Evolutionary conservation across 1,140 invertebrate genomes (phyloP), one percentile per base, ranked within the genome.

Genomic region (Drosophila micromelanica): DNA sequence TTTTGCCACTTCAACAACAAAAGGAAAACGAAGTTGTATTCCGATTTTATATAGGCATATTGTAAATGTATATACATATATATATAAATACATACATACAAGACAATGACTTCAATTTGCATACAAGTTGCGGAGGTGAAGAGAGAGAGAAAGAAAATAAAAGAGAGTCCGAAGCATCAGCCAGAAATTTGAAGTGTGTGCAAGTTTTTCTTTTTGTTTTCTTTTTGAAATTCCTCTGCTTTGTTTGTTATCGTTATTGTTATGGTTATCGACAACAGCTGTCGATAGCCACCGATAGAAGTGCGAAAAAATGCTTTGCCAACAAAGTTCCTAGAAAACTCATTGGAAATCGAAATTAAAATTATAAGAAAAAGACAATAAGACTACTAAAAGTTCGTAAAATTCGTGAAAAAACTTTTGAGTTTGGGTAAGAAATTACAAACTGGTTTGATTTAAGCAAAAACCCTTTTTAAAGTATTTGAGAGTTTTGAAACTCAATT

Each of bases 1-100:
- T 71, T 74, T 79, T 78, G 70, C 71, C 71, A 64, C 60, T 79
- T 78, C n/a, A 76, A 56, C 61, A 65, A 45, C 43, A 65, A 35
- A 72, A 51, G 23, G 12, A 69, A 37, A 56, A 76, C 46, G 57
- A 48, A 23, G 40, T 35, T 35, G 32, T 35, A 45, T 32, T 64
- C 40, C 35, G 51, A 43, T 64, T 17, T 46, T 27, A 27, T 56
- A 55, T 23, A 52, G 13, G 15, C 32, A 43, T 45, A 54, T 5
- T 35, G 8, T 35, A 9, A 54, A 9, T 32, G 7, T 32, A 32
- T 35, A 35, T 35, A 2, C 2, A 9, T 35, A 35, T 2, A 32
- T 46, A 48, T 46, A 62, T 40, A 37, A n/a, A n/a, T n/a, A n/a
- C 2, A 1, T 11, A 54, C 20, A 37, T 35, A 42, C 6, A 51